Evolutionary conservation across 2,113 vertebrate genomes (phyloP), one percentile per base, ranked within the genome.

Genomic region (Falcunculus frontatus): DNA sequence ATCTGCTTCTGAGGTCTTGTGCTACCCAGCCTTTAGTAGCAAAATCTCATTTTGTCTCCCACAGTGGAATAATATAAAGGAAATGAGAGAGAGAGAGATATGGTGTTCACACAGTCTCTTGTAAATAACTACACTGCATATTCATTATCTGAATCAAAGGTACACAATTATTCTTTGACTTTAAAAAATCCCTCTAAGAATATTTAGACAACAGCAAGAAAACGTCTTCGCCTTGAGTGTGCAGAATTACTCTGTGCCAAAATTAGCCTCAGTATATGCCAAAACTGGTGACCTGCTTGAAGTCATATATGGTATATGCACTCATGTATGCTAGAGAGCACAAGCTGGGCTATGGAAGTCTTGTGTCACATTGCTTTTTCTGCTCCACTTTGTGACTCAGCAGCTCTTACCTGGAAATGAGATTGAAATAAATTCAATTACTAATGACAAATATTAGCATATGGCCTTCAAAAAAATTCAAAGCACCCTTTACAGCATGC

Each of bases 171-270:
- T 14, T 35, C 10, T 80, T 53, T 30, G 23, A 21, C 26, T 81
- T 33, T 37, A 59, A 50, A 16, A 57, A 74, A 74, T 46, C 8
- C 11, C 9, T 46, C 30, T 37, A 46, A 42, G 56, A 84, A 20
- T 42, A 13, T 70, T 42, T 47, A 17, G 30, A 27, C 47, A 53
- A 47, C 29, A 77, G 44, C 22, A 83, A 67, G 46, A 75, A 65
- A 57, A 32, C 3, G 0, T 57, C 56, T 52, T 81, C 44, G 59
- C 21, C 9, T 49, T 59, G 33, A 55, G 13, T 0, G 0, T 14
- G 35, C 33, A 64, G 30, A 55, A 8, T 17, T 84, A 57, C 10
- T 41, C 10, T 50, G 13, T 15, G 13, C 13, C 37, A 85, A 69
- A 74, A 44, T 32, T 32, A 21, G 26, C 47, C 49, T 68, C 25